Percentiles rank a stretch among this genome's conserved stretches.
phyloP scores from a whole-genome alignment of 2,888 invertebrate genomes.

The Philonicus albiceps region DNA sequence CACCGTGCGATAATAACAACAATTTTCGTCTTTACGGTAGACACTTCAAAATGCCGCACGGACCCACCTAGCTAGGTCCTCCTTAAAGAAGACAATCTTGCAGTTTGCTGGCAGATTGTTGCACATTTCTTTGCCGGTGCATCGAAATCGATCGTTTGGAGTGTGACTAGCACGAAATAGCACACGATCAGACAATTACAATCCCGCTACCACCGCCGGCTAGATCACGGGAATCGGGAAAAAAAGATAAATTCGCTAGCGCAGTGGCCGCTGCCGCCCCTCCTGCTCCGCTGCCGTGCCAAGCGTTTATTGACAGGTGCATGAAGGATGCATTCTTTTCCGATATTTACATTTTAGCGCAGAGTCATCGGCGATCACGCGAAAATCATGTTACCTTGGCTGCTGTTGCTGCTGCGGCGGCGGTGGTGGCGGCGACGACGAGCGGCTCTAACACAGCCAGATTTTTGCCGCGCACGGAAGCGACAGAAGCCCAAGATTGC shows the following conservation, averaged over 20 bases:
- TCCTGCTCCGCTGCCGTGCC: not conserved
- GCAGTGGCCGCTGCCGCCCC: not conserved
- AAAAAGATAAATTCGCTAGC: not conserved
- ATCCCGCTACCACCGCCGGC: conserved; percentile 41
- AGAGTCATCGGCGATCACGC: conserved; percentile 39
- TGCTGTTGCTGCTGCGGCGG: not conserved
- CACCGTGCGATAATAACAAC: conserved; percentile 31
- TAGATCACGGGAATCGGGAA: conserved; percentile 5
- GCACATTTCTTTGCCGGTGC: not conserved
- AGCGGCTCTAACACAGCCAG: not conserved
- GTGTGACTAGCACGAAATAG: conserved; percentile 30
- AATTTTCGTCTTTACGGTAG: conserved; percentile 41
- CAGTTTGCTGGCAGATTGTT: not conserved
- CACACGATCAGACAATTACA: conserved; percentile 40
- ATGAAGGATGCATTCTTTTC: conserved; percentile 24
- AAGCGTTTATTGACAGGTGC: conserved; percentile 39
- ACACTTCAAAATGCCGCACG: conserved; percentile 23
- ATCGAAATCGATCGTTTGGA: conserved; percentile 17
- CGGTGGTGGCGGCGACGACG: not conserved
- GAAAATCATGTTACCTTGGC: conserved; percentile 10
- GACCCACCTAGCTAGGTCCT: conserved; percentile 2
- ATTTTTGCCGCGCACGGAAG: conserved; percentile 4
- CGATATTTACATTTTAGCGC: conserved; percentile 37
- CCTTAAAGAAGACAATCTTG: not conserved
- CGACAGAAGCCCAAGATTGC: conserved; percentile 20